These are phyloP conservation scores for Cricetomys ansorgei DNA, from an alignment of 2,113 vertebrate species.

Conservation along the genomic window DNA sequence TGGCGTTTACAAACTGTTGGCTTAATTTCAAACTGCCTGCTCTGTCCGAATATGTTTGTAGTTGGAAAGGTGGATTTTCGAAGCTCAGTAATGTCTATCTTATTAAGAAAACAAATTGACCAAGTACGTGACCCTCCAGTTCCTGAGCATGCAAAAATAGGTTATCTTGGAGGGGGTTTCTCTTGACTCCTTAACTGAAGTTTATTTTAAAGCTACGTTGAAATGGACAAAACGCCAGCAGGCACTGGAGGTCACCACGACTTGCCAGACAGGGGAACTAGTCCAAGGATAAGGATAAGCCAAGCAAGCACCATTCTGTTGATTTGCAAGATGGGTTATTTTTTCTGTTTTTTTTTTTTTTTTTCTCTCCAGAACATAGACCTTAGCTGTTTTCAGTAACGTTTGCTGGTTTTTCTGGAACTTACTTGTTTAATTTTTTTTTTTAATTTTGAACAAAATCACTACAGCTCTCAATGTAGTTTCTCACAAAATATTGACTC, in stretches of 20 bases:
- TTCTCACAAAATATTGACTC: constrained; percentile 16
- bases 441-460: constrained; percentile 57
- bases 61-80: constrained; percentile 69
- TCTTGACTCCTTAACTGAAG: constrained; percentile 64
- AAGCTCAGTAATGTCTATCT: constrained; percentile 75
- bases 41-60: constrained; percentile 79
- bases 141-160: constrained; percentile 59
- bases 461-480: background rate
- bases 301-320: constrained; percentile 59
- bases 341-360: background rate
- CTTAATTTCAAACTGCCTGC: constrained; percentile 79
- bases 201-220: constrained; percentile 75
- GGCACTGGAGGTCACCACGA: constrained; percentile 46
- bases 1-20: constrained; percentile 77
- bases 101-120: constrained; percentile 70
- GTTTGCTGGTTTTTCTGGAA: constrained; percentile 58
- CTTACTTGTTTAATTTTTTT: constrained; percentile 21
- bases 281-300: constrained; percentile 71
- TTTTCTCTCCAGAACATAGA: constrained; percentile 23
- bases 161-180: constrained; percentile 62
- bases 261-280: constrained; percentile 65
- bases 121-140: constrained; percentile 34
- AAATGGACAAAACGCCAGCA: constrained; percentile 72
- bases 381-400: constrained; percentile 56
- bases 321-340: constrained; percentile 41